Base-by-base conservation (phyloP, 2,888 invertebrate genomes). In the Cataglyphis rosenhaueri region DNA sequence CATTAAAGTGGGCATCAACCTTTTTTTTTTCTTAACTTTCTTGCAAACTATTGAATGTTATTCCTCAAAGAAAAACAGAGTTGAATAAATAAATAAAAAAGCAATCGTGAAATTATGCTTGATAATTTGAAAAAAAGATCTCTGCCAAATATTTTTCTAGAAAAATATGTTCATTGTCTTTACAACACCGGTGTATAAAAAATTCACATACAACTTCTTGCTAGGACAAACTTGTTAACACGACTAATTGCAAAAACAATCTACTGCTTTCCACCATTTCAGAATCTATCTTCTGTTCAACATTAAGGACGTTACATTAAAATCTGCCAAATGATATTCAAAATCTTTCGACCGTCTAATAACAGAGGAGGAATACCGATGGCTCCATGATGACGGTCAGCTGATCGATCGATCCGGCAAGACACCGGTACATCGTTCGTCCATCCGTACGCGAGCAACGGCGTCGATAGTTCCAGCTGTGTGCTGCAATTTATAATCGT, bases 401-500 rank as follows among this genome's bases (percentile, higher is more conserved):
- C 57, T 82, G 82, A 82, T 82, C 79, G 65, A 81, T 81, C 81
- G 82, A 81, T 65, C 70, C 81, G 57, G 62, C 82, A 75, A 75
- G 64, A 64, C 44, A 41, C 66, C 35, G 48, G 41, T 78, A 82
- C 82, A 79, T 59, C 61, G 68, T 79, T 79, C 79, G 68, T 82
- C 55, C 82, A 79, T 82, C 59, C 65, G 48, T 66, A 57, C 62
- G 38, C 35, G 65, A 61, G 52, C 83, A 71, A 71, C 76, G 66
- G 83, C 70, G 61, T 78, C 76, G 82, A 78, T 82, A 66, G 82
- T 78, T 82, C 59, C 82, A 76, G 65, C 83, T 61, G 81, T 62
- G 78, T 61, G 75, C 75, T 25, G 84, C 81, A 74, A 82, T 84
- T 84, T 84, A 81, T 82, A 81, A 78, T 83, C 79, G 79, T 64